Evolutionary conservation across 2,888 invertebrate species (phyloP).

Genomic region (Criorhina ranunculi): DNA sequence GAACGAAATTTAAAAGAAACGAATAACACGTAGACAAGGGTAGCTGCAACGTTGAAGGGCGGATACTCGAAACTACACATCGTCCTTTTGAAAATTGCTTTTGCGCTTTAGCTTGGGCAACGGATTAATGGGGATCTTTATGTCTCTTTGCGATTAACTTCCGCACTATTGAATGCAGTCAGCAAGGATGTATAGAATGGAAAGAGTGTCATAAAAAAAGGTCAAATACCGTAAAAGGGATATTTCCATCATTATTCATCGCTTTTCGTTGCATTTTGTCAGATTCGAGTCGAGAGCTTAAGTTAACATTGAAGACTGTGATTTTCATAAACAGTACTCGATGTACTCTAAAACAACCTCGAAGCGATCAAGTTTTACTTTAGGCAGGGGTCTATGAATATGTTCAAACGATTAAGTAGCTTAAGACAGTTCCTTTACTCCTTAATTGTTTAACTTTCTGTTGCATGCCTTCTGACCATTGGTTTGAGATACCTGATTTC

Average conservation of each 20-base stretch:
- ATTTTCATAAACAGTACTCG: too few relatives aligned
- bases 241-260: constrained; percentile 11
- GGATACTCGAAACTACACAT: neutral
- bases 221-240: constrained; percentile 14
- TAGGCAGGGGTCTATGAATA: too few relatives aligned
- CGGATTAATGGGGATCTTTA: constrained; percentile 39
- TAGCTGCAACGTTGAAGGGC: neutral
- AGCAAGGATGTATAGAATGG: neutral
- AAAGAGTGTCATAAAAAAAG: constrained; percentile 29
- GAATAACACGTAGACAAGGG: neutral
- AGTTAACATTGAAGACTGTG: constrained; percentile 10
- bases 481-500: too few relatives aligned
- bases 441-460: too few relatives aligned
- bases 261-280: constrained; percentile 27
- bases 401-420: too few relatives aligned
- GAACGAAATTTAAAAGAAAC: constrained; percentile 5
- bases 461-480: too few relatives aligned
- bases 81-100: neutral
- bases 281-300: constrained; percentile 10
- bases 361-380: too few relatives aligned
- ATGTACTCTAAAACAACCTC: too few relatives aligned
- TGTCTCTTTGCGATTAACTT: constrained; percentile 42
- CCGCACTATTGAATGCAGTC: constrained; percentile 52
- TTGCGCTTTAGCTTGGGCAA: constrained; percentile 15
- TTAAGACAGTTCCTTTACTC: too few relatives aligned